Base-by-base conservation (phyloP, 2,797 vertebrate genomes). In the Coreius guichenoti region DNA sequence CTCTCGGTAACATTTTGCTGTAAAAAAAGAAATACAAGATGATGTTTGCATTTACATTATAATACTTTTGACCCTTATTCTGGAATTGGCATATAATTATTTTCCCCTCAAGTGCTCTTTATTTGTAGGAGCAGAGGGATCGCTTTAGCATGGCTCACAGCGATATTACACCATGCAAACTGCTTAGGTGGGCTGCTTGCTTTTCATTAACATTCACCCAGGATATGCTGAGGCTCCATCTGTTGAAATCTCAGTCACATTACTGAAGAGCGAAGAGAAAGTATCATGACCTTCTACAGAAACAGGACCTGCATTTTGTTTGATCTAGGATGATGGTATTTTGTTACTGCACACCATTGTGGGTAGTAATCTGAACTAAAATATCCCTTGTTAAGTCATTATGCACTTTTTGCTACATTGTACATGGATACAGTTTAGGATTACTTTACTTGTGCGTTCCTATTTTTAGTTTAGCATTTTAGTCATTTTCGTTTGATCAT, bases 21-120 rank as follows among this genome's bases (percentile, higher is more conserved):
- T 43, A n/a, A 70, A 84, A 33, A 79, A 47, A 74, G 33, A 56
- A 54, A 72, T 26, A 86, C 87, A 78, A 86, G 87, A 91, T 90
- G 87, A 92, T 91, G 88, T 91, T 92, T 93, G 88, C 79, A 92
- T 93, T 93, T 92, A 89, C 90, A 93, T 91, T 86, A 87, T 91
- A 92, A 93, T 91, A 88, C 88, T 86, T 93, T 88, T 90, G 90
- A 92, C 92, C 89, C 85, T 78, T 85, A 86, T 86, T 84, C 89
- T 87, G 85, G 83, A 92, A 92, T 92, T 88, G 90, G 91, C 88
- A 91, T 89, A 91, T 92, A 85, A 92, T 91, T 92, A 89, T 92
- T 90, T 90, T 87, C 86, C 89, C 89, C 90, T 83, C 78, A 89
- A 90, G 90, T 90, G 87, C 68, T 91, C 82, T 87, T 90, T 92